phyloP scores from a whole-genome alignment of 2,888 invertebrate species.

The Macrophya alboannulata region DNA sequence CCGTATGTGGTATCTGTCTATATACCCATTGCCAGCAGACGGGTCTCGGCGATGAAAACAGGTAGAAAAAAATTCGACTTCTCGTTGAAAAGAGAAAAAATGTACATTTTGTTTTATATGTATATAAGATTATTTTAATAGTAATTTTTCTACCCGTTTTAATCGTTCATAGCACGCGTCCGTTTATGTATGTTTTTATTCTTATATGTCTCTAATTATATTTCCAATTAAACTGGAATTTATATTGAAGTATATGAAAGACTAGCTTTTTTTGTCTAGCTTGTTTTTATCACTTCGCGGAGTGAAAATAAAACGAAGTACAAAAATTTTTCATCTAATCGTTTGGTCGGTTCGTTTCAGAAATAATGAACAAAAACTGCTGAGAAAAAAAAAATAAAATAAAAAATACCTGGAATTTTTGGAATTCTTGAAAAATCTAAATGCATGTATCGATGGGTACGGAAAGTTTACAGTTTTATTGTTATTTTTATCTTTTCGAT shows the following conservation, averaged over 20 bases:
- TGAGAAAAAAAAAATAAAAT: not conserved
- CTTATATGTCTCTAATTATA: not conserved
- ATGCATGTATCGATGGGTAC: not conserved
- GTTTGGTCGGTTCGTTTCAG: not conserved
- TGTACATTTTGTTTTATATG: not conserved
- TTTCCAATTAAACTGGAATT: constrained; percentile 2
- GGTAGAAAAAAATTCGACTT: constrained; percentile 13
- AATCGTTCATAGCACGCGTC: not conserved
- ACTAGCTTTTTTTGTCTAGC: not conserved
- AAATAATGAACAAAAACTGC: no score
- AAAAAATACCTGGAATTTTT: not conserved
- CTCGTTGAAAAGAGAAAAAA: not conserved
- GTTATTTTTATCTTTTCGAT: not conserved
- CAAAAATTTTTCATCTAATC: not conserved
- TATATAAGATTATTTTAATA: not conserved
- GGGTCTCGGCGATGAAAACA: constrained; percentile 16
- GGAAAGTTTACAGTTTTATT: not conserved
- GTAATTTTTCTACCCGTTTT: not conserved
- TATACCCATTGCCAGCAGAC: constrained; percentile 8
- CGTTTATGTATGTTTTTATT: not conserved
- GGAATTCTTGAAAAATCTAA: not conserved
- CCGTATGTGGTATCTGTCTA: not conserved
- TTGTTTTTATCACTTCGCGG: not conserved
- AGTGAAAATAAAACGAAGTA: not conserved
- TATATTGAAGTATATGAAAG: not conserved